A percentile compares a stretch with the other conserved stretches of the same genome.
phyloP scores from a whole-genome alignment of 1,140 invertebrate genomes.

The Lordiphosa mommai region DNA sequence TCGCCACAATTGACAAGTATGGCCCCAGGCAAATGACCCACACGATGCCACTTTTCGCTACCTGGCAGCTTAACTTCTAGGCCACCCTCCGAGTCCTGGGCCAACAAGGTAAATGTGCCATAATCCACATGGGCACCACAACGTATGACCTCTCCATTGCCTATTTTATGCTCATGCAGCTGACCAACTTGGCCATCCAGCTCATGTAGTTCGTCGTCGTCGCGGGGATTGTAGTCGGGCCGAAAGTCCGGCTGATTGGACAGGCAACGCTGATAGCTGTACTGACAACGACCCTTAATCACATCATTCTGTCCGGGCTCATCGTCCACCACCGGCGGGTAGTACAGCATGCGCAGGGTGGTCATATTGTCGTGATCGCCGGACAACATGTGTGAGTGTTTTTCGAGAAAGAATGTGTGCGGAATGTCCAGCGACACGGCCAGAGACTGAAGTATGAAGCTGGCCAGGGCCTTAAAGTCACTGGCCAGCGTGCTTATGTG shows the following conservation, averaged over 20 bases:
- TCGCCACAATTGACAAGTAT: conserved; percentile 90
- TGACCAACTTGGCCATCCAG: conserved; percentile 48
- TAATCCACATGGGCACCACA: conserved; percentile 87
- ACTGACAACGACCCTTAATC: conserved; percentile 74
- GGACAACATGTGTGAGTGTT: conserved; percentile 84
- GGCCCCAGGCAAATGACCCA: conserved; percentile 88
- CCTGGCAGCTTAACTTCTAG: conserved; percentile 83
- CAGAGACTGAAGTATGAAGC: conserved; percentile 84
- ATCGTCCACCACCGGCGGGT: conserved; percentile 84
- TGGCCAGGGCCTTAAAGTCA: conserved; percentile 85
- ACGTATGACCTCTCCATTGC: conserved; percentile 81
- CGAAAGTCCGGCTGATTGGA: conserved; percentile 75
- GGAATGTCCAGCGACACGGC: conserved; percentile 81
- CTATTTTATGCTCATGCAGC: conserved; percentile 55
- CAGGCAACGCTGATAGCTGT: conserved; percentile 78
- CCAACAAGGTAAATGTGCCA: conserved; percentile 87
- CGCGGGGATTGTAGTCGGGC: conserved; percentile 65
- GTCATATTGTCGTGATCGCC: conserved; percentile 83
- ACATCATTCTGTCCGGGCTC: conserved; percentile 76
- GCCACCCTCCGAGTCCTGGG: conserved; percentile 85
- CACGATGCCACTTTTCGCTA: conserved; percentile 86
- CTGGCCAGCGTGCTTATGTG: conserved; percentile 83
- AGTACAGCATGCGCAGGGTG: conserved; percentile 84
- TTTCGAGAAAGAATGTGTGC: conserved; percentile 81
- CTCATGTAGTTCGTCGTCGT: conserved; percentile 68